Evolutionary conservation across 1,140 invertebrate genomes (phyloP), one percentile per base, ranked within the genome.

Genomic region (Leptopilina clavipes): DNA sequence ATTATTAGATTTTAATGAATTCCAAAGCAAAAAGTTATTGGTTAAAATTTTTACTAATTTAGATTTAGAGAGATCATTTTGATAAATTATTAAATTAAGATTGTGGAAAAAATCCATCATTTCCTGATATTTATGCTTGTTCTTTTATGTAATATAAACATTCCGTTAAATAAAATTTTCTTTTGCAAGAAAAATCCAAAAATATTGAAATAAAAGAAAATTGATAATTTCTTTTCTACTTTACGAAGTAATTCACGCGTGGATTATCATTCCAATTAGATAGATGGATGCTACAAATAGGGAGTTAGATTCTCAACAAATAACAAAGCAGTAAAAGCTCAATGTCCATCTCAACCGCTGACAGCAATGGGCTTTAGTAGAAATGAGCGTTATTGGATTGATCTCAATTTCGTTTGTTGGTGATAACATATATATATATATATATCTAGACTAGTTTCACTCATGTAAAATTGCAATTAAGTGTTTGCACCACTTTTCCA

Each of bases 401-500:
- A 65, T 37, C 56, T 37, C 12, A 65, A 65, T 65, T 17, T 31
- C 25, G 11, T 65, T 65, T 65, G 59, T 65, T 65, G 25, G 22
- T n/a, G 22, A 65, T 25, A 31, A 31, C 12, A 65, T 31, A 31
- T n/a, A 12, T 65, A 65, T n/a, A n/a, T n/a, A n/a, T n/a, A n/a
- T n/a, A n/a, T n/a, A n/a, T n/a, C n/a, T n/a, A n/a, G n/a, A 10
- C 25, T 65, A 14, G 59, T 65, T 65, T 65, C 59, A 65, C 22
- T 65, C 12, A 65, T 65, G 25, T 65, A 31, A 37, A 65, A 31
- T 65, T 65, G 59, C 25, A n/a, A 25, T 65, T 25, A 65, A 65
- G 59, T 31, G 59, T 65, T 52, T 52, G 59, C 25, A 11, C 25
- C 22, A 65, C 14, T 65, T 65, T 37, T n/a, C 12, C 59, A 65